Percentiles rank a stretch among this genome's conserved stretches.
phyloP scores from a whole-genome alignment of 2,888 invertebrate genomes.

The Trissolcus brochymenae region DNA sequence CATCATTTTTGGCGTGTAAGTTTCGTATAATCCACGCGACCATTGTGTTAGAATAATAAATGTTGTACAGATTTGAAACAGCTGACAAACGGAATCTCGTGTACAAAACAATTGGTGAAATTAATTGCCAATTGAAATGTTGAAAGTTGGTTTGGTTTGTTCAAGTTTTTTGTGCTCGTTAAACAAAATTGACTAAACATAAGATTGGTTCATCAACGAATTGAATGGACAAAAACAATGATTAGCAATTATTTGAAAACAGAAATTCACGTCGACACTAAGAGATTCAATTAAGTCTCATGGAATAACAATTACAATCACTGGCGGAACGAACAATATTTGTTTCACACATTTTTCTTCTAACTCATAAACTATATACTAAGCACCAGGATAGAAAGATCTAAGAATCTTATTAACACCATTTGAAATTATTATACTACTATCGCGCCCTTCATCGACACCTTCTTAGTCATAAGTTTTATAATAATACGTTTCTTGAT shows the following conservation, averaged over 20 bases:
- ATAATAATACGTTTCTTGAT: slow-evolving; percentile 16
- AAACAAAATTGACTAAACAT: neutral
- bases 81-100: neutral
- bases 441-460: slow-evolving; percentile 18
- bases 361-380: neutral
- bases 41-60: slow-evolving; percentile 13
- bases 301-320: too few species aligned
- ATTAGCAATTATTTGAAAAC: too few species aligned
- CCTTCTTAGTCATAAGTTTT: slow-evolving; percentile 20
- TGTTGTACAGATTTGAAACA: neutral
- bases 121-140: neutral
- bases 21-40: slow-evolving; percentile 23
- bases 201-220: neutral
- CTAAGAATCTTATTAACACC: slow-evolving; percentile 11
- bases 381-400: slow-evolving; percentile 9
- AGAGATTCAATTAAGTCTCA: too few species aligned
- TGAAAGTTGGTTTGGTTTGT: too few species aligned
- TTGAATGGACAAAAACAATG: too few species aligned
- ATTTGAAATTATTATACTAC: slow-evolving; percentile 6
- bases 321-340: too few species aligned
- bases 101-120: neutral
- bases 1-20: slow-evolving; percentile 34
- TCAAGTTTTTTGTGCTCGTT: too few species aligned
- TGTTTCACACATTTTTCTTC: neutral
- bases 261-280: too few species aligned